A percentile compares a stretch with the other conserved stretches of the same genome.
These are phyloP conservation scores for Mongoloraphidia duomilia DNA, from an alignment of 2,888 invertebrate genomes.

Conservation along the genomic window DNA sequence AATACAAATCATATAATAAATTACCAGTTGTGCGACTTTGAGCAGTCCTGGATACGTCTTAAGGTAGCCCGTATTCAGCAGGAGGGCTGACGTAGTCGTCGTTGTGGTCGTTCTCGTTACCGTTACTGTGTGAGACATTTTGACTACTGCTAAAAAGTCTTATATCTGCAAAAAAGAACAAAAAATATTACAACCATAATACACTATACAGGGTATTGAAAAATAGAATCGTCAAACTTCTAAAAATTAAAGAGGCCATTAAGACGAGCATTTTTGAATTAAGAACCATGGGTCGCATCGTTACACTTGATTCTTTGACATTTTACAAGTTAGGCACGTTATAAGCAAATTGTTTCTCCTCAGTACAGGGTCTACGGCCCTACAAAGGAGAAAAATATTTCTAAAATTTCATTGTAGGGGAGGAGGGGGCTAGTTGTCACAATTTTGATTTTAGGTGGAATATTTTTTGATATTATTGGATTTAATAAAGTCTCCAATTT, in stretches of 20 bases:
- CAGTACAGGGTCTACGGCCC: too few species aligned
- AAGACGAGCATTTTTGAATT: too few species aligned
- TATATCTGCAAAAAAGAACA: not conserved
- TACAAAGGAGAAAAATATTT: too few species aligned
- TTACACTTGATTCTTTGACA: too few species aligned
- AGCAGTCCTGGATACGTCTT: conserved; percentile 64
- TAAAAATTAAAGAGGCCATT: not conserved
- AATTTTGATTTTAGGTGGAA: too few species aligned
- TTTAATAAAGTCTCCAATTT: too few species aligned
- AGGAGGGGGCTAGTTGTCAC: too few species aligned
- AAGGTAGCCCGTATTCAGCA: conserved; percentile 69
- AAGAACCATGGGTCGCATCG: too few species aligned
- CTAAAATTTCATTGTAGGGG: too few species aligned
- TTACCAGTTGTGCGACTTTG: conserved; percentile 70
- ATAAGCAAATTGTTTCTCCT: too few species aligned
- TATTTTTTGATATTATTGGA: too few species aligned
- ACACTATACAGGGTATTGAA: not conserved
- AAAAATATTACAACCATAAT: not conserved
- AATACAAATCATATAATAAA: conserved; percentile 15
- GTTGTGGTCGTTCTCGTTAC: conserved; percentile 74
- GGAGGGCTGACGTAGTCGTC: conserved; percentile 57
- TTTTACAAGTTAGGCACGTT: too few species aligned
- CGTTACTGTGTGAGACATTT: conserved; percentile 79
- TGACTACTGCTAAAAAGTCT: conserved; percentile 20
- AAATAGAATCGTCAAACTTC: not conserved